Conservation (phyloP, 1,140 invertebrate genomes). For the Propsilocerus akamusi region DNA sequence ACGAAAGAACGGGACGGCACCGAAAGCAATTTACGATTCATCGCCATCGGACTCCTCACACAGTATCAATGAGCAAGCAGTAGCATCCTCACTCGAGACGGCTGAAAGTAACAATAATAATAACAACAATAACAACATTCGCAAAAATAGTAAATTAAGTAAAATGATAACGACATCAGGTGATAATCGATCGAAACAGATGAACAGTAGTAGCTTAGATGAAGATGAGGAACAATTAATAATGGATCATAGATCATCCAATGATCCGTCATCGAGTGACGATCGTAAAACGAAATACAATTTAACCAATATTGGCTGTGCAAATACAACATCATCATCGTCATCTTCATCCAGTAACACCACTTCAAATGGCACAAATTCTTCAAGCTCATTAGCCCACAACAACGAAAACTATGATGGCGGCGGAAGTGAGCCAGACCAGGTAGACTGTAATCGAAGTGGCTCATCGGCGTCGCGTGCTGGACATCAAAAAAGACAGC, state of each 20-base stretch:
- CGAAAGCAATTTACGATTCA: slow-evolving; percentile 27
- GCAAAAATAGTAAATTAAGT: slow-evolving; percentile 3
- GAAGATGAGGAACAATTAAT: neutral
- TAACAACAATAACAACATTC: slow-evolving; percentile 18
- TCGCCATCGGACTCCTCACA: slow-evolving; percentile 24
- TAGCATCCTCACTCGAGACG: slow-evolving; percentile 11
- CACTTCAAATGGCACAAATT: neutral
- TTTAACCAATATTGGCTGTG: neutral
- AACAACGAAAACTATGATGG: neutral
- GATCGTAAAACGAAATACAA: neutral
- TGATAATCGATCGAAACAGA: neutral
- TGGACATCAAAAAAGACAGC: neutral
- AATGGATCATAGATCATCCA: neutral
- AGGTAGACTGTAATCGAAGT: neutral
- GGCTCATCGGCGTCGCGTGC: neutral
- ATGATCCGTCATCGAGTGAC: neutral
- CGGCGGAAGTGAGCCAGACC: neutral
- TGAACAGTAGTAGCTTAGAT: neutral
- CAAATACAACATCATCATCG: neutral
- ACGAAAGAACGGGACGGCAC: slow-evolving; percentile 22
- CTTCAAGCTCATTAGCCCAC: neutral
- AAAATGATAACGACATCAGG: neutral
- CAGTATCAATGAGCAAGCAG: neutral
- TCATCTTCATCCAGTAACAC: neutral
- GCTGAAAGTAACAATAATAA: slow-evolving; percentile 15